Base-by-base conservation (phyloP, 2,888 invertebrate species). In the Peribatodes rhomboidaria region DNA sequence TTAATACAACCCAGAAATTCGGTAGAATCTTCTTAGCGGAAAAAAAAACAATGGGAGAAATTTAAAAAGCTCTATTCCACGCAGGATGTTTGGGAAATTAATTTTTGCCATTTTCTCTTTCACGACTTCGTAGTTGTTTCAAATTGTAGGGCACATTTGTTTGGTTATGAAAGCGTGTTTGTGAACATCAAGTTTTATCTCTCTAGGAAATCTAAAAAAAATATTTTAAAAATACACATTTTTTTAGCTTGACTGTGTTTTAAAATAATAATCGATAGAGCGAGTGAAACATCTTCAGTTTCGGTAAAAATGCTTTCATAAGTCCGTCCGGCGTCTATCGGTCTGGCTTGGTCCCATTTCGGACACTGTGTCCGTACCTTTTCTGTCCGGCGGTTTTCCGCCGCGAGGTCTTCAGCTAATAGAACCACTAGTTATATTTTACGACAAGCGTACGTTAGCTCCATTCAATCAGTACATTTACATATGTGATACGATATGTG, bases 1-100 rank as follows among this genome's bases (percentile, higher is more conserved):
- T 83, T 60, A 65, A 59, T 65, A 52, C 79, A 80, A 75, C 77
- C 73, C 77, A 78, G 81, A 80, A 83, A 81, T 84, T 81, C 82
- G 74, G 72, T 76, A 73, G 71, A 73, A 75, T 75, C 44, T 53
- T 47, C 16, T 22, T 16, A 37, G 20, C 13, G 47, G 47, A 73
- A 7, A 72, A 68, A 70, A 70, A 61, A 73, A 71, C 65, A 67
- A 65, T 54, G 73, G 67, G 71, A 73, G 75, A 71, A 81, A 80
- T 84, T 75, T 75, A 76, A 76, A 73, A 76, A 42, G 54, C 53
- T 35, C 59, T 2, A 35, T 54, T 55, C 49, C 64, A 53, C 31
- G 37, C 47, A 60, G 64, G 64, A 55, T 55, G 55, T 60, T 59
- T 20, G 49, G 53, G 33, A 64, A 54, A 58, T 64, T 58, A 64